These are phyloP conservation scores for Neolamprologus sp. DNA, from an alignment of 2,113 vertebrate genomes.

Conservation along the genomic window DNA sequence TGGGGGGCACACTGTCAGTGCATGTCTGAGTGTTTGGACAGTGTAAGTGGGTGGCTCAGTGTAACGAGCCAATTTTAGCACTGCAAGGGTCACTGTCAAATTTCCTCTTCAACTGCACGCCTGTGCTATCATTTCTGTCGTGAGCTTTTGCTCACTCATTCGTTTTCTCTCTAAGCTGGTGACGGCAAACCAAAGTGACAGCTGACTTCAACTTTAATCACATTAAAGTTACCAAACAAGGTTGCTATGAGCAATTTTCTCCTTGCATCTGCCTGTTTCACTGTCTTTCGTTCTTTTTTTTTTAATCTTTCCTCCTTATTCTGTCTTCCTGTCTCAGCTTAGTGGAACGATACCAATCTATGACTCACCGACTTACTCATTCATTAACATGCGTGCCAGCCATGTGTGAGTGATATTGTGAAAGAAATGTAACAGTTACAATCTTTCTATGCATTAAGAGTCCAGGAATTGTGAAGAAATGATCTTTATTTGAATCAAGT, in stretches of 20 bases:
- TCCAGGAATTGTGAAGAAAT: background rate
- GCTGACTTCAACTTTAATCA: constrained; percentile 60
- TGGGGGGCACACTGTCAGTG: background rate
- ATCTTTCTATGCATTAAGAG: background rate
- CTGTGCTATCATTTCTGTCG: background rate
- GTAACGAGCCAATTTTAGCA: constrained; percentile 52
- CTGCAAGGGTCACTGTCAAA: constrained; percentile 30
- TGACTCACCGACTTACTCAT: constrained; percentile 50
- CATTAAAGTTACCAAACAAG: constrained; percentile 59
- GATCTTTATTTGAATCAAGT: background rate
- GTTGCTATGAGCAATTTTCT: constrained; percentile 31
- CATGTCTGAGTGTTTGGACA: constrained; percentile 25
- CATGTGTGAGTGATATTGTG: constrained; percentile 3
- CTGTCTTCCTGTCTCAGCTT: constrained; percentile 6
- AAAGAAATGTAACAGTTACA: background rate
- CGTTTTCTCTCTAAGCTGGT: constrained; percentile 7
- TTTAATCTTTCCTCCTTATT: background rate
- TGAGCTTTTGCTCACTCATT: background rate
- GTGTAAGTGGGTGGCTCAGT: constrained; percentile 23
- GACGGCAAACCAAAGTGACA: constrained; percentile 57
- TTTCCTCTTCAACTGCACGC: constrained; percentile 10
- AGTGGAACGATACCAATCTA: constrained; percentile 18
- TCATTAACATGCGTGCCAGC: constrained; percentile 21
- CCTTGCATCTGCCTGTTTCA: constrained; percentile 2
- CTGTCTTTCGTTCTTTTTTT: background rate